Evolutionary conservation across 1,140 invertebrate species (phyloP), one percentile per base, ranked within the genome.

Genomic region (Centruroides vittatus): DNA sequence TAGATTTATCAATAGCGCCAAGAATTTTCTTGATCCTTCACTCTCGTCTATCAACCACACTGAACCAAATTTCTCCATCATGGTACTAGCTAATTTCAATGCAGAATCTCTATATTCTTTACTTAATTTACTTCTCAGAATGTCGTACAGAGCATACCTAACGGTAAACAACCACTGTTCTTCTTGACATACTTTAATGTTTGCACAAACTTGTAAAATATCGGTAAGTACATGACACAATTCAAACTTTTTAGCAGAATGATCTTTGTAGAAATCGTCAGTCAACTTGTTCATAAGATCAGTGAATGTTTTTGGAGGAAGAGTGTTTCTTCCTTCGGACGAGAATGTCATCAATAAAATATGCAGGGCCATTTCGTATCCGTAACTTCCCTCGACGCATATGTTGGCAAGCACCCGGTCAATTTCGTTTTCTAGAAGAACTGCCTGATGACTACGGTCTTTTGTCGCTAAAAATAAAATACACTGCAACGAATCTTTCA

Each of bases 61-160:
- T 8, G 70, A 81, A 8, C 90, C 89, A n/a, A 93, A 75, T 3
- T 86, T 70, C 66, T 91, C 86, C 53, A 94, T 73, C 67, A 87
- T 83, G 58, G 83, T 81, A 34, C 89, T 83, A 35, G 87, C 83
- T 54, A 95, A 73, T 71, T 87, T 86, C 10, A 96, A 71, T 1
- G 89, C 88, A 49, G 89, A 87, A 74, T 93, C 88, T 66, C 91
- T 78, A 73, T 93, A 90, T 65, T 83, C 82, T 70, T 89, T 87
- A 0, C 84, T 84, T 67, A 93, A 86, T 77, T 89, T 90, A 68
- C 87, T 90, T 50, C 84, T 82, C 23, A 94, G 75, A 67, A 93
- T 89, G 67, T 91, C 88, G 8, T 55, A 62, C 23, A 74, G 60
- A 8, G 67, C 67, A 53, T 61, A 59, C 69, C 86, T 81, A 58